phyloP scores from a whole-genome alignment of 2,797 vertebrate species.

The Danio tinwini region DNA sequence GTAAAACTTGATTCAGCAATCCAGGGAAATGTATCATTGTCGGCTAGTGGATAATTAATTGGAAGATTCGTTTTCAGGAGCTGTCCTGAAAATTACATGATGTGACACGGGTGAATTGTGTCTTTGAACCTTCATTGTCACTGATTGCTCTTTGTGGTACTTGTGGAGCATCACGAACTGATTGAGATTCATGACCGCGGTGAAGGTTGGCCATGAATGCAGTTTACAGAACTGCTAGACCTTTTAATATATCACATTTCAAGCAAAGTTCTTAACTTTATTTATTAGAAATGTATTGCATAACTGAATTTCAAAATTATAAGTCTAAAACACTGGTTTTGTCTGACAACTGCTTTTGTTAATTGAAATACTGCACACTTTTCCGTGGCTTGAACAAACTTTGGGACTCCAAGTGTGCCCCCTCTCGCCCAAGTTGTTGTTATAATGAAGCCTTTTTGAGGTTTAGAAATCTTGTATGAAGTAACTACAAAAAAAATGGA shows the following conservation, averaged over 20 bases:
- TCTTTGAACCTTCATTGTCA: conserved; percentile 8
- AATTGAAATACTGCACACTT: conserved; percentile 25
- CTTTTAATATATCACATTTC: background rate
- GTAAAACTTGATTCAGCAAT: conserved; percentile 83
- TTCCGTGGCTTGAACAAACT: conserved; percentile 48
- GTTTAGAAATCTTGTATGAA: conserved; percentile 42
- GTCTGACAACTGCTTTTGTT: conserved; percentile 61
- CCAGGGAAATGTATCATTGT: conserved; percentile 22
- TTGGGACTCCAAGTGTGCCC: conserved; percentile 56
- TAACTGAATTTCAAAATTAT: conserved; percentile 66
- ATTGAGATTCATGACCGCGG: conserved; percentile 31
- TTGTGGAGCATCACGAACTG: conserved; percentile 15
- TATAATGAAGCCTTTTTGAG: conserved; percentile 43
- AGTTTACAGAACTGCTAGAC: conserved; percentile 40
- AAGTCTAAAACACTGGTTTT: conserved; percentile 66
- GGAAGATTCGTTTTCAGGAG: background rate
- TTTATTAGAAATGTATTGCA: conserved; percentile 49
- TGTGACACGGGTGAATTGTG: conserved; percentile 23
- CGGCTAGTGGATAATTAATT: conserved; percentile 18
- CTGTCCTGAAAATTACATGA: background rate
- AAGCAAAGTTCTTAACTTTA: conserved; percentile 50
- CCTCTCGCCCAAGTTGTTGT: conserved; percentile 43
- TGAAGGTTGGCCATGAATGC: conserved; percentile 33
- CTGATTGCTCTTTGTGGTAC: conserved; percentile 14
- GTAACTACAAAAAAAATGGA: conserved; percentile 60